Conservation (phyloP, 2,888 invertebrate genomes). For the Diploptera punctata region DNA sequence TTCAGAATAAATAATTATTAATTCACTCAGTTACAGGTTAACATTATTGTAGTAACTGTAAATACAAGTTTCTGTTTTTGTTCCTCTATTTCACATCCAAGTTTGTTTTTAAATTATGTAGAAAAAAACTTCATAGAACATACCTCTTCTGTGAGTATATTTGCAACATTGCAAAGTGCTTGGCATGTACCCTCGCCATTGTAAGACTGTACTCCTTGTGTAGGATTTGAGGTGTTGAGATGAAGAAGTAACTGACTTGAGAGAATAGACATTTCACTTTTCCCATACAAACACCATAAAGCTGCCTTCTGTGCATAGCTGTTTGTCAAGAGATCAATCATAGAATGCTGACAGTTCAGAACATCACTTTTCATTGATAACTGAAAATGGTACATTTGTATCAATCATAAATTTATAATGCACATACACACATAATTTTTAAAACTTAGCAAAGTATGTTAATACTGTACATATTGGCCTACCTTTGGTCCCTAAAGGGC, state of each 20-base stretch:
- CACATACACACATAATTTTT: no score
- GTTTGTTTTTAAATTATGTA: no score
- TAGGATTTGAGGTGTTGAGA: slow-evolving; percentile 65
- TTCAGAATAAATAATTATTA: no score
- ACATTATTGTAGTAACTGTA: no score
- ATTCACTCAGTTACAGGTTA: not conserved
- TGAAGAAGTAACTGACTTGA: slow-evolving; percentile 81
- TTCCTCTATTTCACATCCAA: not conserved
- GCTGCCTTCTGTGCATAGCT: slow-evolving; percentile 84
- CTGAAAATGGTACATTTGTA: no score
- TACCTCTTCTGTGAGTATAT: slow-evolving; percentile 60
- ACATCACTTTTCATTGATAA: slow-evolving; percentile 84
- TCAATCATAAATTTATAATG: no score
- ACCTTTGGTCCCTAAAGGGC: no score
- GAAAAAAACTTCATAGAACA: not conserved
- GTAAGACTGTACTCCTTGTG: slow-evolving; percentile 55
- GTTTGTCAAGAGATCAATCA: slow-evolving; percentile 80
- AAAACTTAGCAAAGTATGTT: no score
- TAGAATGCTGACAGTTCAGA: slow-evolving; percentile 83
- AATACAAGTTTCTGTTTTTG: slow-evolving; percentile 24
- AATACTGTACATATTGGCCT: no score
- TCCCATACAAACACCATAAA: slow-evolving; percentile 88
- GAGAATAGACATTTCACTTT: slow-evolving; percentile 82
- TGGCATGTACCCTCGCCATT: slow-evolving; percentile 74
- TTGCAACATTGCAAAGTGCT: slow-evolving; percentile 71